Base-by-base conservation (phyloP, 2,113 vertebrate genomes). In the Neogale vison region DNA sequence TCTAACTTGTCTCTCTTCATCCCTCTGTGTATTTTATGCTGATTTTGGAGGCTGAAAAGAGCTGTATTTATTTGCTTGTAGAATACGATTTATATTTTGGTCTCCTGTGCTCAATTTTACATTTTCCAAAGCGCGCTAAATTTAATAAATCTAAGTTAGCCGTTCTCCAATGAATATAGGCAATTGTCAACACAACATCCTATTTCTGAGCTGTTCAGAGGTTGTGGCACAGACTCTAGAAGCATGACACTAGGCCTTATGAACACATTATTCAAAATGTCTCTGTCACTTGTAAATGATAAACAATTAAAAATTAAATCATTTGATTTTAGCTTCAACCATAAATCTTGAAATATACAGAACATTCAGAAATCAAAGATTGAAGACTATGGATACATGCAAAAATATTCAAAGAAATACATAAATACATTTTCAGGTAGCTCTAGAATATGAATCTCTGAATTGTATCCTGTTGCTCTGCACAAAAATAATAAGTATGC, bases 101-200 rank as follows among this genome's bases (percentile, higher is more conserved):
- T 95, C 72, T 98, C 52, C 12, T 3, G 1, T 90, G 29, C 47
- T 98, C 52, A 92, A 7, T 96, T 95, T 97, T 98, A 88, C 59
- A 92, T 96, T 97, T 98, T 97, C 92, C 97, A 97, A 98, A 98
- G 36, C 97, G 29, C 47, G 80, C n/a, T 94, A 97, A 94, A 86
- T 98, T 98, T 94, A 98, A 97, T 98, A 98, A 97, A 97, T 97
- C 57, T 72, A 97, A 92, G n/a, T 93, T 98, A 97, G 97, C 29
- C 93, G 45, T 90, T 93, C 96, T 97, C 96, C 95, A 81, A 85
- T 95, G 86, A 98, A 97, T 88, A 91, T 1, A 82, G 21, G 72
- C 26, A 31, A 69, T 85, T 97, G 80, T 96, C 97, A 98, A 96
- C 76, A 98, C 86, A 86, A 39, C 81, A 80, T 90, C 52, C 65